Conservation (phyloP, 2,113 vertebrate species). For the Nothoprocta perdicaria region DNA sequence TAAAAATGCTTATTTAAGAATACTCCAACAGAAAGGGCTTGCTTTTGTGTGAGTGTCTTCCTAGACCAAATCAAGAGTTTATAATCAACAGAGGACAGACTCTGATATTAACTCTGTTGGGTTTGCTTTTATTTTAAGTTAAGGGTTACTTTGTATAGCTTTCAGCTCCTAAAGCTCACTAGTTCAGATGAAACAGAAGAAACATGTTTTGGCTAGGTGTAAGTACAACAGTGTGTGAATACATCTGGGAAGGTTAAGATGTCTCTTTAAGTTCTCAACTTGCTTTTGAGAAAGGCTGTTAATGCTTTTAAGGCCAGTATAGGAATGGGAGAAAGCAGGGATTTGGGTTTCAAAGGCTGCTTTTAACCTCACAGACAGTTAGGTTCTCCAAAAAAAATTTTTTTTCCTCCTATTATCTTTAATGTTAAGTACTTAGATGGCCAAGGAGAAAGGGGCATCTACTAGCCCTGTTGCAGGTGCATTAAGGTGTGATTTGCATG, state of each 20-base stretch:
- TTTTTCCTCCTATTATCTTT: background rate
- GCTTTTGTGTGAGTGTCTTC: background rate
- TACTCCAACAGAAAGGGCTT: background rate
- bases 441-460: background rate
- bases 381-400: background rate
- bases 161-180: background rate
- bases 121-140: background rate
- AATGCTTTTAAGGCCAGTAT: background rate
- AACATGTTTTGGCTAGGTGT: background rate
- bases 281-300: background rate
- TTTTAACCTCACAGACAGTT: background rate
- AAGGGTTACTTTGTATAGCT: background rate
- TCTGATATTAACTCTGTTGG: background rate
- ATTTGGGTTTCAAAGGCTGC: background rate
- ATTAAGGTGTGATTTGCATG: background rate
- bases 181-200: background rate
- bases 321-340: background rate
- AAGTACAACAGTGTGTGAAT: background rate
- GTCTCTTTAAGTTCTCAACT: background rate
- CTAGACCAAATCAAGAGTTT: background rate
- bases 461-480: background rate
- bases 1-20: background rate
- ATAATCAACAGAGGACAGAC: background rate
- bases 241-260: background rate
- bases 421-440: background rate